A percentile compares a stretch with the other conserved stretches of the same genome.
Conservation (phyloP, 2,888 invertebrate species). For the Drosophila anomalata region DNA sequence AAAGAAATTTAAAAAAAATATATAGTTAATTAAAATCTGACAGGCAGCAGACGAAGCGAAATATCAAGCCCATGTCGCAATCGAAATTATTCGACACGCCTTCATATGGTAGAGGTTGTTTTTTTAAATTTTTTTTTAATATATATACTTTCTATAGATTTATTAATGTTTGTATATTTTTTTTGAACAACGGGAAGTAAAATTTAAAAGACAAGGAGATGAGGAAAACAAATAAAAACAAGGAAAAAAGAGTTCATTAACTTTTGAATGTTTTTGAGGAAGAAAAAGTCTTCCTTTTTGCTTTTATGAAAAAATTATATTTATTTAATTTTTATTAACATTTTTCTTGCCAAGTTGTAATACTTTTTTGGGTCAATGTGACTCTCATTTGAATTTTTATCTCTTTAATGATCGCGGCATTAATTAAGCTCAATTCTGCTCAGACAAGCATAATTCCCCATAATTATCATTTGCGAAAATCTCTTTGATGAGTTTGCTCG, state of each 20-base stretch:
- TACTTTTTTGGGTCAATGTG: not conserved
- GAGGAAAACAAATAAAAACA: not conserved
- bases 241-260: slow-evolving; percentile 16
- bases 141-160: slow-evolving; percentile 2
- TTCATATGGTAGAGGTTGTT: not conserved
- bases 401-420: not conserved
- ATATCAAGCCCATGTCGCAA: slow-evolving; percentile 1
- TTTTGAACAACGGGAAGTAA: slow-evolving; percentile 31
- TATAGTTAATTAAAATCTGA: slow-evolving; percentile 37
- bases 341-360: not conserved
- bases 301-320: no score
- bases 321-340: not conserved
- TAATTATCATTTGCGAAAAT: slow-evolving; percentile 23
- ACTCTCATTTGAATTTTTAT: not conserved
- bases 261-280: slow-evolving; percentile 15
- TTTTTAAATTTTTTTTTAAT: not conserved
- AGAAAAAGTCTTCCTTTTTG: no score
- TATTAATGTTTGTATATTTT: slow-evolving; percentile 8
- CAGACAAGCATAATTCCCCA: slow-evolving; percentile 29
- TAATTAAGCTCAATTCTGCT: slow-evolving; percentile 9
- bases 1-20: not conserved
- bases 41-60: slow-evolving; percentile 26
- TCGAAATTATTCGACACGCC: slow-evolving; percentile 23
- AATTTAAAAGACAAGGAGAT: slow-evolving; percentile 18
- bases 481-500: slow-evolving; percentile 14